phyloP scores from a whole-genome alignment of 2,113 vertebrate species.

The Aspiorhynchus laticeps region DNA sequence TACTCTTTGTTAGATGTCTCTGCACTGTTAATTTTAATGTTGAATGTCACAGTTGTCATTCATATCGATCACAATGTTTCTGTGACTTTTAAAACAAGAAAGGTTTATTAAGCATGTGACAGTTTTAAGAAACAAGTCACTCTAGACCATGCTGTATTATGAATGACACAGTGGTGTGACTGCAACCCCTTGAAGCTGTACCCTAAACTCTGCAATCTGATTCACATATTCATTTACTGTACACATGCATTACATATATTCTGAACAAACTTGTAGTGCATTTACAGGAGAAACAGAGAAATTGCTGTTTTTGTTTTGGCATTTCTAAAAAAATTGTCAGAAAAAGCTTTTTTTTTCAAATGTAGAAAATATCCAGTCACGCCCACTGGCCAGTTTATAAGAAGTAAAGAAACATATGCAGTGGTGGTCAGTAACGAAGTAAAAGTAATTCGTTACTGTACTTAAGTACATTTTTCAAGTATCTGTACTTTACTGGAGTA shows the following conservation, averaged over 20 bases:
- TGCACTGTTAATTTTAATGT: not conserved
- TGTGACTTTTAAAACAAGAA: not conserved
- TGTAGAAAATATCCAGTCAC: not conserved
- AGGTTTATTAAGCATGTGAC: not conserved
- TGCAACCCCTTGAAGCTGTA: not conserved
- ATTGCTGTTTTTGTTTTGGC: not conserved
- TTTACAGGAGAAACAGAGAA: not conserved
- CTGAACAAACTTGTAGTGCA: not conserved
- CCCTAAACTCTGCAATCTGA: not conserved
- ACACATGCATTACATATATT: not conserved
- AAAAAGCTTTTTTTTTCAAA: not conserved
- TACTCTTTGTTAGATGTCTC: constrained; percentile 8
- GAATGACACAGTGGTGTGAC: not conserved
- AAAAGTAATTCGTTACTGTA: no score
- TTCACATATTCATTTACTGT: not conserved
- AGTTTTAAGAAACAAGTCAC: not conserved
- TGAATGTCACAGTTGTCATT: not conserved
- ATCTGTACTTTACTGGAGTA: no score
- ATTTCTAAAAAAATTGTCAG: not conserved
- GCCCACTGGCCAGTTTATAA: not conserved
- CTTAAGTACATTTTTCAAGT: no score
- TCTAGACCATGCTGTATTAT: not conserved
- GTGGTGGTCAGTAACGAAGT: no score
- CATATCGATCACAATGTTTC: not conserved
- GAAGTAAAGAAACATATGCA: not conserved